A percentile compares a stretch with the other conserved stretches of the same genome.
These are phyloP conservation scores for Pampus argenteus DNA, from an alignment of 2,797 vertebrate species.

Conservation along the genomic window DNA sequence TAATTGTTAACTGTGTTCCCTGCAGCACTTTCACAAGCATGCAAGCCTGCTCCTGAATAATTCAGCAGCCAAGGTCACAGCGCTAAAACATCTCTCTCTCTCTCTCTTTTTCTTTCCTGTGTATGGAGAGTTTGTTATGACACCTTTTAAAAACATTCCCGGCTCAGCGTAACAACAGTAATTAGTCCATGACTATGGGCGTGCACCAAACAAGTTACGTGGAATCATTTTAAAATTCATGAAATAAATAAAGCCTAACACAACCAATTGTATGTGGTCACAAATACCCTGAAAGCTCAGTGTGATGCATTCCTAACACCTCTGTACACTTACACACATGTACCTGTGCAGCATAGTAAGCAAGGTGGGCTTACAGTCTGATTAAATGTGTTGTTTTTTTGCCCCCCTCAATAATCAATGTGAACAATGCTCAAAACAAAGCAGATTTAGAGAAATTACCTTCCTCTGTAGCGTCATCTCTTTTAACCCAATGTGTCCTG, in stretches of 20 bases:
- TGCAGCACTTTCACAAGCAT: slow-evolving; percentile 76
- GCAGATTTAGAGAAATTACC: slow-evolving; percentile 42
- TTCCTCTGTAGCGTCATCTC: slow-evolving; percentile 28
- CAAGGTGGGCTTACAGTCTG: slow-evolving; percentile 7
- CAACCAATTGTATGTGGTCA: not conserved
- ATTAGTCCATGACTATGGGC: slow-evolving; percentile 33
- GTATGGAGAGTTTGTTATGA: slow-evolving; percentile 66
- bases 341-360: slow-evolving; percentile 7
- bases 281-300: not conserved
- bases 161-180: slow-evolving; percentile 17
- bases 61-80: slow-evolving; percentile 81
- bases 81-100: slow-evolving; percentile 51
- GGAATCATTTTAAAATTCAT: not conserved
- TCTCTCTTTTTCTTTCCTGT: slow-evolving; percentile 19
- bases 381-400: slow-evolving; percentile 12
- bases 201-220: slow-evolving; percentile 9
- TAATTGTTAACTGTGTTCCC: slow-evolving; percentile 73
- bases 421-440: slow-evolving; percentile 28
- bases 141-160: slow-evolving; percentile 59
- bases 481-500: slow-evolving; percentile 39
- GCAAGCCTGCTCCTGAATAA: slow-evolving; percentile 75
- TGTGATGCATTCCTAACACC: not conserved
- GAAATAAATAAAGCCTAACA: slow-evolving; percentile 3
- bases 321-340: not conserved
- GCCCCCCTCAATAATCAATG: slow-evolving; percentile 19